phyloP scores from a whole-genome alignment of 2,888 invertebrate genomes.

The Leptinotarsa haldemani region DNA sequence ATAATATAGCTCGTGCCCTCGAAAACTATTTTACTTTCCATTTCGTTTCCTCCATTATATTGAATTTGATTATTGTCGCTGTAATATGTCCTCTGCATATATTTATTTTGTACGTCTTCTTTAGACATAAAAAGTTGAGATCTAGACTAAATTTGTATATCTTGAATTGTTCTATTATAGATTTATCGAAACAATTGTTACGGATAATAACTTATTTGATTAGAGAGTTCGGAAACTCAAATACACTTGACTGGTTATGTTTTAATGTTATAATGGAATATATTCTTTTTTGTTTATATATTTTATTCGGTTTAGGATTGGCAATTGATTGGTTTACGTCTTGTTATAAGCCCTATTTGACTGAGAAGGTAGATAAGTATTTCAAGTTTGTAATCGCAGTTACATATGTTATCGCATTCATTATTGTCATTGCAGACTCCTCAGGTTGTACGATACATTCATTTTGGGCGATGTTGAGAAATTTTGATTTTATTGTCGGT shows the following conservation, averaged over 20 bases:
- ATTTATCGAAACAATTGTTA: slow-evolving; percentile 3
- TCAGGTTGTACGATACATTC: neutral
- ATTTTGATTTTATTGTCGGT: neutral
- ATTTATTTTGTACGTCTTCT: slow-evolving; percentile 13
- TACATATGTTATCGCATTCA: neutral
- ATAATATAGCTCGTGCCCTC: neutral
- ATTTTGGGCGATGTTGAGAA: neutral
- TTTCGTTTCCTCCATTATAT: slow-evolving; percentile 2
- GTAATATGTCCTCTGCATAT: neutral
- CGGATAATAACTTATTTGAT: neutral
- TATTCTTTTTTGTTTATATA: slow-evolving; percentile 7
- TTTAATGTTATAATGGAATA: neutral
- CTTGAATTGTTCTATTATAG: slow-evolving; percentile 23
- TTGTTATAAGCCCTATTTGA: slow-evolving; percentile 7
- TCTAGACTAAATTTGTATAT: slow-evolving; percentile 27
- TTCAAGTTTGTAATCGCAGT: neutral
- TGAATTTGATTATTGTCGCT: neutral
- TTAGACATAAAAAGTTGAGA: slow-evolving; percentile 23
- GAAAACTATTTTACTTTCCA: neutral
- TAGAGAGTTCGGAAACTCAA: neutral
- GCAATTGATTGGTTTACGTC: neutral
- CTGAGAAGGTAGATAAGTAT: neutral
- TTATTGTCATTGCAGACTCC: neutral
- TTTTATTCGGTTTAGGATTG: neutral
- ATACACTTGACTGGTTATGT: neutral